These are phyloP conservation scores for Belonocnema kinseyi DNA, from an alignment of 1,140 invertebrate species.

Conservation along the genomic window DNA sequence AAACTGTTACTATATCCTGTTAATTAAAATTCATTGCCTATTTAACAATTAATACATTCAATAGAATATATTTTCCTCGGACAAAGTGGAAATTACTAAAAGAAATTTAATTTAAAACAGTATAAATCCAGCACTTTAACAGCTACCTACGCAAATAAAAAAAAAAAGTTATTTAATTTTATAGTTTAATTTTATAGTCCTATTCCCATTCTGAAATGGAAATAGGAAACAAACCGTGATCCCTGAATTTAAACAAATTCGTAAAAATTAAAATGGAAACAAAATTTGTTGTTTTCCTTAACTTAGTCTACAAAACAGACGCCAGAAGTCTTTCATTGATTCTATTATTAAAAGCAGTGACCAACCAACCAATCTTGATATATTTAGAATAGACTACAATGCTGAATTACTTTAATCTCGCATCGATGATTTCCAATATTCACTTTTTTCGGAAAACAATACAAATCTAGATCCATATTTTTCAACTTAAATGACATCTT, in stretches of 20 bases:
- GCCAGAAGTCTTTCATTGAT: conserved; percentile 58
- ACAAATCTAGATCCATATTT: background rate
- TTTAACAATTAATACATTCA: no score
- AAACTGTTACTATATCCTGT: no score
- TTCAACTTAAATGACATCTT: background rate
- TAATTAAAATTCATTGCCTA: no score
- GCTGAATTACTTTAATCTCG: conserved; percentile 46
- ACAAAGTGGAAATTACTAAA: no score
- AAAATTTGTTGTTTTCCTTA: conserved; percentile 1
- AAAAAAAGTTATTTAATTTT: no score
- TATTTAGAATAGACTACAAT: conserved; percentile 63
- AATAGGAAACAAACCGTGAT: background rate
- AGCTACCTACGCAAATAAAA: no score
- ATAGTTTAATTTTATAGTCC: no score
- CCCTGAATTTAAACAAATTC: background rate
- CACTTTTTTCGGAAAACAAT: background rate
- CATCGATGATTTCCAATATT: conserved; percentile 31
- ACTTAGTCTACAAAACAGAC: background rate
- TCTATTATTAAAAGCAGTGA: conserved; percentile 68
- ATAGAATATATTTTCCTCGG: no score
- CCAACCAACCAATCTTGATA: conserved; percentile 58
- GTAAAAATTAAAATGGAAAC: background rate
- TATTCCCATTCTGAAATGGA: background rate
- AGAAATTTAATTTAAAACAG: no score
- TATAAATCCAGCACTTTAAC: no score